phyloP scores from a whole-genome alignment of 2,888 invertebrate species.

The Cyclophora albipunctata region DNA sequence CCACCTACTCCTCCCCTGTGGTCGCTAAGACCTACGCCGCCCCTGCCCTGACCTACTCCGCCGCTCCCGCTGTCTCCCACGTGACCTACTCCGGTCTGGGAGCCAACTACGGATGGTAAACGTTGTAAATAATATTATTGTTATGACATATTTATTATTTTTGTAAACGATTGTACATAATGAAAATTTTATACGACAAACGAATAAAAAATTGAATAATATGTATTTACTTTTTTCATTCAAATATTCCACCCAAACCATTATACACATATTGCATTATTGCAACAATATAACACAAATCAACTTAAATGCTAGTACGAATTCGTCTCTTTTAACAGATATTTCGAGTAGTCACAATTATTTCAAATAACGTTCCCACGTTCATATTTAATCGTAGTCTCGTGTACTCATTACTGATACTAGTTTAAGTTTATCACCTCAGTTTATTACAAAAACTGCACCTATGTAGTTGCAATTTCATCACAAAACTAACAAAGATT shows the following conservation, averaged over 20 bases:
- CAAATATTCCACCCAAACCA: background rate
- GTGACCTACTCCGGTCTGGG: slow-evolving; percentile 78
- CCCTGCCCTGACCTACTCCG: slow-evolving; percentile 59
- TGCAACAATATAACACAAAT: too few species aligned
- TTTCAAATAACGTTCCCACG: too few species aligned
- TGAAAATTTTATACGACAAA: slow-evolving; percentile 10
- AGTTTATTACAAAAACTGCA: too few species aligned
- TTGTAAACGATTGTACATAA: slow-evolving; percentile 19
- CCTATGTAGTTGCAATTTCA: too few species aligned
- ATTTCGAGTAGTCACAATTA: too few species aligned
- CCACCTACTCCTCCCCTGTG: slow-evolving; percentile 38
- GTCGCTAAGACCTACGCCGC: slow-evolving; percentile 41
- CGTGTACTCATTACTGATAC: too few species aligned
- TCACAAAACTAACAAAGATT: too few species aligned
- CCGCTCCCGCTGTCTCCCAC: slow-evolving; percentile 78
- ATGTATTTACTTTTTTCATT: background rate
- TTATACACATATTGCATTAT: background rate
- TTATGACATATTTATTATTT: slow-evolving; percentile 9
- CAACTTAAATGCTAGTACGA: too few species aligned
- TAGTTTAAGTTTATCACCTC: too few species aligned
- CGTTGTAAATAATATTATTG: slow-evolving; percentile 12
- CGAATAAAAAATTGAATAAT: slow-evolving; percentile 21
- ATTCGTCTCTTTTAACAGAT: too few species aligned
- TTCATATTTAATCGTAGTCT: too few species aligned
- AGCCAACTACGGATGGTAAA: slow-evolving; percentile 59